Conservation (phyloP, 2,113 vertebrate genomes). For the Ramphastos sulfuratus region DNA sequence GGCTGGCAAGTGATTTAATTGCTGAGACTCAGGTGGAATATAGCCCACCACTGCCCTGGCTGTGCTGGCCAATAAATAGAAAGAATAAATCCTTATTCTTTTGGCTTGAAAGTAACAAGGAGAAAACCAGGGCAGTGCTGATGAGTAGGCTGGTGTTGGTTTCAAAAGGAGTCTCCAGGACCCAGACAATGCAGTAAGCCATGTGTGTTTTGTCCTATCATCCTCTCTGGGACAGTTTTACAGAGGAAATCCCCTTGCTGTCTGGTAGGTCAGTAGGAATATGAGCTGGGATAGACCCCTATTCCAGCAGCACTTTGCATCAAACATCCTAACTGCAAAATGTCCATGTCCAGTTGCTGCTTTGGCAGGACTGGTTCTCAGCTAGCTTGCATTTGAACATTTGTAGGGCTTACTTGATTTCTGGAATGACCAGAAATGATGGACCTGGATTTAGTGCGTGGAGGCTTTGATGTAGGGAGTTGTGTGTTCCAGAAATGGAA, state of each 20-base stretch:
- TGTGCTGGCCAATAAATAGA: not conserved
- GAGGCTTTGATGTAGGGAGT: not conserved
- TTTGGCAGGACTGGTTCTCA: not conserved
- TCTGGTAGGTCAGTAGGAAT: not conserved
- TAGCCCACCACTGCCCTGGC: not conserved
- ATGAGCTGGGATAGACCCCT: not conserved
- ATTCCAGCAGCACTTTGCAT: not conserved
- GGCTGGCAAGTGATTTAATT: not conserved
- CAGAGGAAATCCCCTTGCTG: not conserved
- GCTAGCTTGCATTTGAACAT: not conserved
- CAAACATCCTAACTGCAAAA: not conserved
- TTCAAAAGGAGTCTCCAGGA: not conserved
- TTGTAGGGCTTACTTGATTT: not conserved
- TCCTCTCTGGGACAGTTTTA: not conserved
- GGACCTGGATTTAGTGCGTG: not conserved
- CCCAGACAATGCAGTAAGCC: not conserved
- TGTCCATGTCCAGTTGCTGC: not conserved
- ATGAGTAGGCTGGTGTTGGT: accelerated
- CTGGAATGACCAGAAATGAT: not conserved
- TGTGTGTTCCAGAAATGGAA: not conserved
- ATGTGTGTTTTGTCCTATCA: not conserved
- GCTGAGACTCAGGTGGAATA: not conserved
- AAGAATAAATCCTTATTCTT: not conserved
- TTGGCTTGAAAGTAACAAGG: not conserved
- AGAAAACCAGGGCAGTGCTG: not conserved